Evolutionary conservation across 2,888 invertebrate genomes (phyloP).

Genomic region (Agrotis puta): DNA sequence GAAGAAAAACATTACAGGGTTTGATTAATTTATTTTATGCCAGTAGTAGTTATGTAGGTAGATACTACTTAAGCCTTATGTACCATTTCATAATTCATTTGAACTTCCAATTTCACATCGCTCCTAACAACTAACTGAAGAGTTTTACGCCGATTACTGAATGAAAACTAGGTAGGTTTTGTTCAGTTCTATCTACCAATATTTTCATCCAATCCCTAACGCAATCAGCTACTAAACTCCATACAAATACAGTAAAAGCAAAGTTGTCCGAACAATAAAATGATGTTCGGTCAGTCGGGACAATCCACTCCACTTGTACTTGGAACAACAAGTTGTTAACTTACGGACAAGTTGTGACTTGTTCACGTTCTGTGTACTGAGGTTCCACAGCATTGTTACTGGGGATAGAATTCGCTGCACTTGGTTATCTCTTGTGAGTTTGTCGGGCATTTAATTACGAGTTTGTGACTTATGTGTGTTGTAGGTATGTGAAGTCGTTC

Average conservation of each 20-base stretch:
- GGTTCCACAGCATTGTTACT: slow-evolving; percentile 69
- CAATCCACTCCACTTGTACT: slow-evolving; percentile 62
- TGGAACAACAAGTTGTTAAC: slow-evolving; percentile 77
- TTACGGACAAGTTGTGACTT: slow-evolving; percentile 72
- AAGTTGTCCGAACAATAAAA: slow-evolving; percentile 67
- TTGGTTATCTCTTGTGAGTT: slow-evolving; percentile 71
- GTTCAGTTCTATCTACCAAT: background rate
- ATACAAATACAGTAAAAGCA: slow-evolving; percentile 55
- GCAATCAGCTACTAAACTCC: slow-evolving; percentile 23
- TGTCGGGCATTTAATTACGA: slow-evolving; percentile 75
- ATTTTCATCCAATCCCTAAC: background rate
- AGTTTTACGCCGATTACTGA: background rate
- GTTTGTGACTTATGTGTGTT: slow-evolving; percentile 60
- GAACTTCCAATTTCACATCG: too few species aligned
- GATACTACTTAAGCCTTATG: too few species aligned
- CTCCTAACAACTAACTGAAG: background rate
- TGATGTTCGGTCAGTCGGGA: slow-evolving; percentile 65
- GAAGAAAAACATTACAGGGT: too few species aligned
- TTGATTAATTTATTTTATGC: too few species aligned
- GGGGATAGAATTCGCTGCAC: slow-evolving; percentile 75
- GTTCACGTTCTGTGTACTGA: slow-evolving; percentile 56
- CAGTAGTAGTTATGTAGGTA: too few species aligned
- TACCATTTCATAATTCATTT: too few species aligned
- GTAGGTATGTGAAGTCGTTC: slow-evolving; percentile 16
- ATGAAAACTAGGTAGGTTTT: too few species aligned